Evolutionary conservation across 2,888 invertebrate species (phyloP).

Genomic region (Heteropelma amictum): DNA sequence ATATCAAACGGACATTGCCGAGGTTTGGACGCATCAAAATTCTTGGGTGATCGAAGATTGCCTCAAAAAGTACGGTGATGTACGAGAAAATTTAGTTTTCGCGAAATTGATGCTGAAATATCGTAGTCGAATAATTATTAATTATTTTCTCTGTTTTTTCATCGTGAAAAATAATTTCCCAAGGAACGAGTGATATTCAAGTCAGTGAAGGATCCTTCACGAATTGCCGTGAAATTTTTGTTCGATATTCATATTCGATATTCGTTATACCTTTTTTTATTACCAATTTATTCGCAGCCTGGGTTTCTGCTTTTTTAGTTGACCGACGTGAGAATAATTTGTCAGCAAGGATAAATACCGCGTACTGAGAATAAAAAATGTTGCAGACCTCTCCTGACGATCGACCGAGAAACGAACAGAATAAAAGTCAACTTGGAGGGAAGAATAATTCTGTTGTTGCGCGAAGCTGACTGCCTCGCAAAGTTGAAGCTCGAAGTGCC

Average conservation of each 20-base stretch:
- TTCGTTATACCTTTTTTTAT: neutral
- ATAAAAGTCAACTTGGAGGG: slow-evolving; percentile 88
- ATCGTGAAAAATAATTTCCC: neutral
- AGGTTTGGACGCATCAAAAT: slow-evolving; percentile 92
- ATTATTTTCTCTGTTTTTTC: neutral
- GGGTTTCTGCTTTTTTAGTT: neutral
- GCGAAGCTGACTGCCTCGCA: slow-evolving; percentile 91
- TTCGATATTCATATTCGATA: too few relatives aligned
- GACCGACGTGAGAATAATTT: neutral
- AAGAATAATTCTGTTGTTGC: slow-evolving; percentile 86
- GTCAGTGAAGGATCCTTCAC: too few relatives aligned
- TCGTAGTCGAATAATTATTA: too few relatives aligned
- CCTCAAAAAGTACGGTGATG: slow-evolving; percentile 67
- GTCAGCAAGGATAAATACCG: neutral
- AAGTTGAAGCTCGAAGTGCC: slow-evolving; percentile 91
- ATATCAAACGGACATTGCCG: slow-evolving; percentile 89
- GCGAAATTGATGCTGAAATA: neutral
- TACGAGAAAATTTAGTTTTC: neutral
- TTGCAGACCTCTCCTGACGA: slow-evolving; percentile 81
- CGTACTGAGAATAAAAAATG: neutral
- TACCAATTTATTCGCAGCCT: neutral
- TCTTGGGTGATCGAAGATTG: slow-evolving; percentile 75
- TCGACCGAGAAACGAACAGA: slow-evolving; percentile 82
- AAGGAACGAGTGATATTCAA: too few relatives aligned
- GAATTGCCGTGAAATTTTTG: too few relatives aligned